Percentiles rank a stretch among this genome's conserved stretches.
Conservation (phyloP, 2,113 vertebrate species). For the Leptobrachium leishanense region DNA sequence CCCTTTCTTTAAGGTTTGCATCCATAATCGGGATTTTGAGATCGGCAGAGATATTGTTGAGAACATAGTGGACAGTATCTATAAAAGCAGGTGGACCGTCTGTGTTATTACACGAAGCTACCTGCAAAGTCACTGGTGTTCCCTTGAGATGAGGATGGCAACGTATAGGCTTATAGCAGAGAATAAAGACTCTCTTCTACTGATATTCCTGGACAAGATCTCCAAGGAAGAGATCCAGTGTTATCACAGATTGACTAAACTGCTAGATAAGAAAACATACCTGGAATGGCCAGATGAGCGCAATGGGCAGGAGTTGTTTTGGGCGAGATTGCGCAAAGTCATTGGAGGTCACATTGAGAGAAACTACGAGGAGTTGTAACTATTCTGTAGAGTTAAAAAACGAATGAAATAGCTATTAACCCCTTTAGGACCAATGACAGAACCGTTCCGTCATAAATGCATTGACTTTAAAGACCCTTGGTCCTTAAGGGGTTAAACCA, state of each 20-base stretch:
- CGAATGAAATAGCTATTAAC: no score
- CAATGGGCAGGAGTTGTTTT: constrained; percentile 48
- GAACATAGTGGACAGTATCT: constrained; percentile 38
- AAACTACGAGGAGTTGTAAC: no score
- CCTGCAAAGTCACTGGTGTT: constrained; percentile 57
- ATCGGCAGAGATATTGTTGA: no score
- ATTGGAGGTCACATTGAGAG: constrained; percentile 24
- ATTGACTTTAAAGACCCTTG: no score
- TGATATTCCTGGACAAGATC: constrained; percentile 56
- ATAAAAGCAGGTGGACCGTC: constrained; percentile 53
- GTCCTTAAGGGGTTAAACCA: no score
- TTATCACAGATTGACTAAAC: constrained; percentile 53
- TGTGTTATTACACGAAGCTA: constrained; percentile 55
- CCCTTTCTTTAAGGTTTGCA: constrained; percentile 51
- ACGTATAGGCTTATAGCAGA: constrained; percentile 25
- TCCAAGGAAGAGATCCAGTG: constrained; percentile 53
- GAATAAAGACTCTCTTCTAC: constrained; percentile 49
- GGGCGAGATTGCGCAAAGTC: constrained; percentile 53
- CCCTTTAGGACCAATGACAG: no score
- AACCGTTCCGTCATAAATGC: no score
- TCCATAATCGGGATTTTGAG: constrained; percentile 27
- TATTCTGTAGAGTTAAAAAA: no score
- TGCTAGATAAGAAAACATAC: constrained; percentile 54
- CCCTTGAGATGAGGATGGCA: constrained; percentile 54
- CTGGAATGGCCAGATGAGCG: constrained; percentile 55